These are phyloP conservation scores for Apodemus sylvaticus DNA, from an alignment of 2,113 vertebrate genomes.

Conservation along the genomic window DNA sequence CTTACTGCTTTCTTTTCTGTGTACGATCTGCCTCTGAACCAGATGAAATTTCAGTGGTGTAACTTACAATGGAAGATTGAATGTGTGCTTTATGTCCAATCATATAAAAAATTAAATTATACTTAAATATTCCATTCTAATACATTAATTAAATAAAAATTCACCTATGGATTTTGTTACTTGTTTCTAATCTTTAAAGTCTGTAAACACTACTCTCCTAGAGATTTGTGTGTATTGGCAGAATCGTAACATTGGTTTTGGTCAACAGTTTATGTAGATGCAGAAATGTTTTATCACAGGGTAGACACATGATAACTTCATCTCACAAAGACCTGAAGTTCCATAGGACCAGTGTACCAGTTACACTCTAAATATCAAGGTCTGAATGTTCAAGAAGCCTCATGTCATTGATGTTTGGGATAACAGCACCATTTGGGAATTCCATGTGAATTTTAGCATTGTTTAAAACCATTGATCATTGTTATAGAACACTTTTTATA, in stretches of 20 bases:
- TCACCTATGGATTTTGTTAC: not conserved
- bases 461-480: not conserved
- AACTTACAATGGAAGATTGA: not conserved
- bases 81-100: not conserved
- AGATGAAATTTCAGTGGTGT: not conserved
- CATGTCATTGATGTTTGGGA: not conserved
- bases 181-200: not conserved
- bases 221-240: not conserved
- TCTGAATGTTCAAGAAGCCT: fast-evolving
- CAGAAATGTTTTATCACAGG: not conserved
- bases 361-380: not conserved
- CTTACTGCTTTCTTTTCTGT: not conserved
- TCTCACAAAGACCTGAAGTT: not conserved
- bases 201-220: not conserved
- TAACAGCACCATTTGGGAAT: not conserved
- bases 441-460: not conserved
- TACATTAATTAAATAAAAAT: not conserved
- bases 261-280: not conserved
- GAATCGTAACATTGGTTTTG: not conserved
- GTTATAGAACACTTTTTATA: not conserved
- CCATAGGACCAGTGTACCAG: not conserved
- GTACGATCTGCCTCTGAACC: not conserved
- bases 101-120: not conserved
- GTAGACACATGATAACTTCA: not conserved
- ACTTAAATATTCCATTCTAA: not conserved